A percentile compares a stretch with the other conserved stretches of the same genome.
Conservation (phyloP, 2,113 vertebrate species). For the Nettapus auritus region DNA sequence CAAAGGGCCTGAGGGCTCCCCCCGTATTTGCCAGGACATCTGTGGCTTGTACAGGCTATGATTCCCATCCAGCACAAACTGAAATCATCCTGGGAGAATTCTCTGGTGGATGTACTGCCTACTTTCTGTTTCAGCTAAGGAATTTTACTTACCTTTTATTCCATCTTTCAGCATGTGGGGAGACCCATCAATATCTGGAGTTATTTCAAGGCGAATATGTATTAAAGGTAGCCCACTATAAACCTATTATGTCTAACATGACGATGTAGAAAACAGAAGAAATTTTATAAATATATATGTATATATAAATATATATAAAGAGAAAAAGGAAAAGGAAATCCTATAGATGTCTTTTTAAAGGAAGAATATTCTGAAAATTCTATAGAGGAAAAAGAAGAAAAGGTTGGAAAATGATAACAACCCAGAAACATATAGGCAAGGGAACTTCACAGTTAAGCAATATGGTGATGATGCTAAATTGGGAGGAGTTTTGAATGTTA, state of each 20-base stretch:
- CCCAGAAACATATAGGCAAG: not conserved
- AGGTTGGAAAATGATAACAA: not conserved
- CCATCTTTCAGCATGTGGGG: not conserved
- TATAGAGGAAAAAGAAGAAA: not conserved
- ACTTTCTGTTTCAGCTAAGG: not conserved
- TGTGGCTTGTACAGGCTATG: not conserved
- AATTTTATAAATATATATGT: too few species aligned
- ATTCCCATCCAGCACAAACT: not conserved
- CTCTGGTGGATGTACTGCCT: not conserved
- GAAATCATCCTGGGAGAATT: not conserved
- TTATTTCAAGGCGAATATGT: not conserved
- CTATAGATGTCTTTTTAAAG: not conserved
- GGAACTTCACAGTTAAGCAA: not conserved
- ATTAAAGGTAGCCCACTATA: not conserved
- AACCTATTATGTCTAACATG: not conserved
- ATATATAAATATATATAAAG: not conserved
- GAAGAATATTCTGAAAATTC: not conserved
- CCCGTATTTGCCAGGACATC: not conserved
- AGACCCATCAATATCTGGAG: not conserved
- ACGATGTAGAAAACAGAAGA: not conserved
- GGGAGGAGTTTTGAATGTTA: not conserved
- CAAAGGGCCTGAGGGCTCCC: not conserved
- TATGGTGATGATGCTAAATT: not conserved
- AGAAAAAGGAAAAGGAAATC: not conserved
- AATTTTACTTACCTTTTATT: not conserved